Evolutionary conservation across 2,113 vertebrate genomes (phyloP).

Genomic region (Rhineura floridana): DNA sequence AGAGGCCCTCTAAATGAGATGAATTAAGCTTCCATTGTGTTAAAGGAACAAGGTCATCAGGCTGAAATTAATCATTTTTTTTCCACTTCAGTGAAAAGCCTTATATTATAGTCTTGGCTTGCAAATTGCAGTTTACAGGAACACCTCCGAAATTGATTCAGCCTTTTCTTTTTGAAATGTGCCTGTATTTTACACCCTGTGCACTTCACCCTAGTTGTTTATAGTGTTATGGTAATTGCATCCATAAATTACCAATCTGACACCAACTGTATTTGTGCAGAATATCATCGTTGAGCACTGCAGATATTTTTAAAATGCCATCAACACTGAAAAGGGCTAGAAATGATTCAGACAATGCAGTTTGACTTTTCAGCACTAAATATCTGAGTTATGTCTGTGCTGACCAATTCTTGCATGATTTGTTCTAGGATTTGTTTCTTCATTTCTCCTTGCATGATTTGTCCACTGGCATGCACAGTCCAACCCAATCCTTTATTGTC

Average conservation of each 20-base stretch:
- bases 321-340: not conserved
- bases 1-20: conserved; percentile 50
- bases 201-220: conserved; percentile 19
- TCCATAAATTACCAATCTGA: conserved; percentile 10
- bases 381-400: not conserved
- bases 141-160: conserved; percentile 50
- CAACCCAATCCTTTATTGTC: not conserved
- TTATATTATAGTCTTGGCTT: conserved; percentile 50
- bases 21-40: conserved; percentile 62
- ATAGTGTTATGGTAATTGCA: not conserved
- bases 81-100: conserved; percentile 59
- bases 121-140: conserved; percentile 59
- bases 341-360: not conserved
- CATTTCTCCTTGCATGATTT: not conserved
- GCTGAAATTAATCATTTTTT: conserved; percentile 54
- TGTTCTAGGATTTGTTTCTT: not conserved
- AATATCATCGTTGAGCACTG: not conserved
- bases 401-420: not conserved
- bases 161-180: conserved; percentile 34
- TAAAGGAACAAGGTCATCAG: conserved; percentile 58
- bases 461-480: not conserved
- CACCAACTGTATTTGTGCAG: conserved; percentile 15
- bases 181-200: conserved; percentile 27
- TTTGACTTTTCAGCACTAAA: conserved; percentile 20
- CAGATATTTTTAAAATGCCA: conserved; percentile 25